phyloP scores from a whole-genome alignment of 2,113 vertebrate species.

The Bungarus multicinctus region DNA sequence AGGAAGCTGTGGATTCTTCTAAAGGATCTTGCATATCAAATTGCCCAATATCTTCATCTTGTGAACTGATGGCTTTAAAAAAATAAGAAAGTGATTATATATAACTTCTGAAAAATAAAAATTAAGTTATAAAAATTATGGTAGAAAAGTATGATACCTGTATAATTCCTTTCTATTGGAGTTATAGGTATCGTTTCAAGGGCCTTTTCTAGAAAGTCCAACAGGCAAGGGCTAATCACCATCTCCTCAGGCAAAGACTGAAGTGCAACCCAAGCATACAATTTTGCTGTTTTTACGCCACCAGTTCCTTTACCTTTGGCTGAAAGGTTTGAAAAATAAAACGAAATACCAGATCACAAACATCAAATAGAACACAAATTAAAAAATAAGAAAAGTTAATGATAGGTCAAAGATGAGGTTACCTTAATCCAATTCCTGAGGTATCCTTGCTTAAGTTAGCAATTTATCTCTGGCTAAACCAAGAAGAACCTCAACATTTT shows the following conservation, averaged over 20 bases:
- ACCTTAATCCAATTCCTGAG: neutral
- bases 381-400: constrained; percentile 20
- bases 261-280: constrained; percentile 97
- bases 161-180: constrained; percentile 89
- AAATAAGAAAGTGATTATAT: constrained; percentile 38
- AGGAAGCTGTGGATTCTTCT: constrained; percentile 92
- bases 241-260: constrained; percentile 98
- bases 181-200: constrained; percentile 98
- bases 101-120: neutral
- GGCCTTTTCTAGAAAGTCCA: constrained; percentile 97
- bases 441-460: neutral
- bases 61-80: constrained; percentile 81
- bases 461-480: neutral
- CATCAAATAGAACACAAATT: constrained; percentile 8
- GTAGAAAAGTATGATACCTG: constrained; percentile 63
- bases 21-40: constrained; percentile 91
- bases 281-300: constrained; percentile 92
- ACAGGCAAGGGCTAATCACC: constrained; percentile 95
- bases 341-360: neutral
- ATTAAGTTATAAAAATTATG: neutral
- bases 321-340: constrained; percentile 62
- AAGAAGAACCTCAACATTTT: neutral
- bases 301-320: constrained; percentile 92
- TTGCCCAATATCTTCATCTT: constrained; percentile 94
- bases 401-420: neutral